Conservation (phyloP, 2,888 invertebrate genomes). For the Pardosa pseudoannulata region DNA sequence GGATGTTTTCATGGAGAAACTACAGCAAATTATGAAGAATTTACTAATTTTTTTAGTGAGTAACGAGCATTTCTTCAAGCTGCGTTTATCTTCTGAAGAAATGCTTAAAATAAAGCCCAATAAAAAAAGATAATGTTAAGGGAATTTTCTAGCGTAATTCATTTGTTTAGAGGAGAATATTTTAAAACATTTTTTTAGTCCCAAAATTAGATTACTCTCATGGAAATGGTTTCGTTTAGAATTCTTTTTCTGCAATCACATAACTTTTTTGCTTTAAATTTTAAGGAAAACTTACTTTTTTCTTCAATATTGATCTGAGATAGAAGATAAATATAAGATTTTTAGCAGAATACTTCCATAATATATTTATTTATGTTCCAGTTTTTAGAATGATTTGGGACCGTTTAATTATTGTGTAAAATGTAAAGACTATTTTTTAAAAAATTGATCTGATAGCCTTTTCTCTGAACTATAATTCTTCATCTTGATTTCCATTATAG, state of each 20-base stretch:
- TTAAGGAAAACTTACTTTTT: not conserved
- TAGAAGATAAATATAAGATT: no score
- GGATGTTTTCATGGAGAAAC: slow-evolving; percentile 43
- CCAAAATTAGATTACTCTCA: slow-evolving; percentile 47
- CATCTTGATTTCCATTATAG: no score
- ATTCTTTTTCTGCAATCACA: not conserved
- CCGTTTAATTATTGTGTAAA: no score
- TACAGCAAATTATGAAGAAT: slow-evolving; percentile 43
- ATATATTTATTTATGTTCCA: no score
- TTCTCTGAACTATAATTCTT: no score
- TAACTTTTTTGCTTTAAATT: not conserved
- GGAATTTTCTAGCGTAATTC: slow-evolving; percentile 38
- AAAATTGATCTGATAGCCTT: no score
- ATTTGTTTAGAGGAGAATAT: slow-evolving; percentile 11
- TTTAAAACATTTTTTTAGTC: slow-evolving; percentile 29
- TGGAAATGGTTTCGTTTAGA: not conserved
- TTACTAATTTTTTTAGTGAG: slow-evolving; percentile 29
- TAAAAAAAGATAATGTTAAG: slow-evolving; percentile 2
- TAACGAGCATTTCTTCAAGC: slow-evolving; percentile 19
- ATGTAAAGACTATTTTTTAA: no score
- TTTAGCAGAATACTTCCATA: no score
- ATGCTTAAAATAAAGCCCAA: slow-evolving; percentile 26
- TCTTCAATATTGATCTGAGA: no score
- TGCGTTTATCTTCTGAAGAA: slow-evolving; percentile 33
- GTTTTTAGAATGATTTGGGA: no score